These are phyloP conservation scores for Rhynchomys soricoides DNA, from an alignment of 2,113 vertebrate species.

Conservation along the genomic window DNA sequence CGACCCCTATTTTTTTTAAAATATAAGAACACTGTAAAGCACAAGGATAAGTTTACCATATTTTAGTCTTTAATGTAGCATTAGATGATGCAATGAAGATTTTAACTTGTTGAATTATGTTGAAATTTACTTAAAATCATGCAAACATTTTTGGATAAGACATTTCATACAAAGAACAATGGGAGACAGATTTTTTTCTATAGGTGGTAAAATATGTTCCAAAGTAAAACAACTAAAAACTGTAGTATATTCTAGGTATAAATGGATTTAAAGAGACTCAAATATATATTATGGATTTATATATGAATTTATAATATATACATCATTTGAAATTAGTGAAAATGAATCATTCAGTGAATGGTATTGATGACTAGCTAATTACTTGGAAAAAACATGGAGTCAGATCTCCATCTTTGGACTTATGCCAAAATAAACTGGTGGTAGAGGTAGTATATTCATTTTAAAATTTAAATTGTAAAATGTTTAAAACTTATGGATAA, in stretches of 20 bases:
- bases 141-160: not conserved
- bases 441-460: not conserved
- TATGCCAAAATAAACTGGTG: conserved; percentile 45
- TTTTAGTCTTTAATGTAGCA: not conserved
- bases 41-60: not conserved
- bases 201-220: not conserved
- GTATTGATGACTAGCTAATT: not conserved
- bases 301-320: not conserved
- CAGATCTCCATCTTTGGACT: not conserved
- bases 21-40: not conserved
- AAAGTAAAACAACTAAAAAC: not conserved
- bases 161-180: not conserved
- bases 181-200: not conserved
- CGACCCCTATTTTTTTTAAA: not conserved
- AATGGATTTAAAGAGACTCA: not conserved
- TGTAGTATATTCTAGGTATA: not conserved
- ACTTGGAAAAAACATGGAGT: not conserved
- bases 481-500: not conserved
- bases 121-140: conserved; percentile 35
- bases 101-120: not conserved
- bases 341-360: not conserved
- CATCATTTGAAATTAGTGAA: not conserved
- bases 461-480: conserved; percentile 23
- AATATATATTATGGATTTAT: not conserved
- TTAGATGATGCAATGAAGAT: not conserved